Conservation (phyloP, 1,140 invertebrate species). For the Bactericera cockerelli region DNA sequence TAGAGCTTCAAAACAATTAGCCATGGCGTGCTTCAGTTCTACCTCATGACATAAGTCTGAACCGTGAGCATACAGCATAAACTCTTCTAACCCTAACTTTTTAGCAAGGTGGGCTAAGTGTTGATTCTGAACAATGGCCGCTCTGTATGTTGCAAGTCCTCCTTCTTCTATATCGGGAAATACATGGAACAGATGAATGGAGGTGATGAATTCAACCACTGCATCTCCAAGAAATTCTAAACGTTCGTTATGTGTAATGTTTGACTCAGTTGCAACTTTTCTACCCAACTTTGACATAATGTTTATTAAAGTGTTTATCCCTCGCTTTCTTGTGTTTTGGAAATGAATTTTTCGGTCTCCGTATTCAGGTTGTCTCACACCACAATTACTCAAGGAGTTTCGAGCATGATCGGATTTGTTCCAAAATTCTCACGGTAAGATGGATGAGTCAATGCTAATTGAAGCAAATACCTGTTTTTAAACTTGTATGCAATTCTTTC, state of each 20-base stretch:
- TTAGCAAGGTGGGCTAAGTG: constrained; percentile 92
- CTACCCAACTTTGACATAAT: constrained; percentile 93
- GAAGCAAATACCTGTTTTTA: constrained; percentile 71
- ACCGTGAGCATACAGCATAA: constrained; percentile 94
- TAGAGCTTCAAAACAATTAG: constrained; percentile 97
- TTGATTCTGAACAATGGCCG: constrained; percentile 94
- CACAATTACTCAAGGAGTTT: constrained; percentile 93
- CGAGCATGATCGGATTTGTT: constrained; percentile 88
- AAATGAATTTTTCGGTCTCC: constrained; percentile 88
- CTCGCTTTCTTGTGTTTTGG: constrained; percentile 82
- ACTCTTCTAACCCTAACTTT: constrained; percentile 81
- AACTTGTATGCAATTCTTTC: constrained; percentile 71
- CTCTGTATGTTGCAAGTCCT: constrained; percentile 88
- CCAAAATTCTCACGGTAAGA: constrained; percentile 92
- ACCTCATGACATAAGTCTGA: constrained; percentile 94
- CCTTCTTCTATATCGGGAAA: constrained; percentile 96
- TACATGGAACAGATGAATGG: constrained; percentile 92
- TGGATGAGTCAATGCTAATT: constrained; percentile 91
- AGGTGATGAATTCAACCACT: constrained; percentile 90
- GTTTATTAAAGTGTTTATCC: constrained; percentile 92
- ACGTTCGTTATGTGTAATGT: constrained; percentile 92
- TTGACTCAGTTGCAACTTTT: constrained; percentile 73
- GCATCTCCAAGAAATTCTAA: constrained; percentile 96
- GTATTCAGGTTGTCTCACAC: constrained; percentile 86
- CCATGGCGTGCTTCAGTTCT: constrained; percentile 91